Percentiles rank a stretch among this genome's conserved stretches.
phyloP scores from a whole-genome alignment of 2,113 vertebrate species.

The Chroicocephalus ridibundus region DNA sequence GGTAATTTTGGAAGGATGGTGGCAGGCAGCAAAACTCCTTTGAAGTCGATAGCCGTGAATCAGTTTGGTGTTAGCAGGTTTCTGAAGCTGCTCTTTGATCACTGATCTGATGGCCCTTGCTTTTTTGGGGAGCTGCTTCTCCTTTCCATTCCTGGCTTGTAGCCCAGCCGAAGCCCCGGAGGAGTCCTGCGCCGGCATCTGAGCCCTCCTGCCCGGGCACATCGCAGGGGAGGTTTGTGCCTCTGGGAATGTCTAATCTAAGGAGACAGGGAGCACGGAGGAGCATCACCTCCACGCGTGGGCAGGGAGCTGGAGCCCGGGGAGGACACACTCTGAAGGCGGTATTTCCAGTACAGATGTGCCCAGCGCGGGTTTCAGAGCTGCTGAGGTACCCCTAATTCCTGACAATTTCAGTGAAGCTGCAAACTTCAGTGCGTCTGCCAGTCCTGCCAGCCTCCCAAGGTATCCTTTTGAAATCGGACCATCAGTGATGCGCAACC shows the following conservation, averaged over 20 bases:
- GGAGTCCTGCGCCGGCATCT: not conserved
- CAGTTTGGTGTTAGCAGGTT: constrained; percentile 14
- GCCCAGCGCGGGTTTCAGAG: not conserved
- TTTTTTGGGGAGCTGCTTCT: not conserved
- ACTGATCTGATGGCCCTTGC: not conserved
- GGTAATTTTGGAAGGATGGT: not conserved
- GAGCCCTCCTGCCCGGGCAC: not conserved
- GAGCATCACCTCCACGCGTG: not conserved
- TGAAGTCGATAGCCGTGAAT: constrained; percentile 11
- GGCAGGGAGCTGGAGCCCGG: not conserved
- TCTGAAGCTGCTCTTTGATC: constrained; percentile 20
- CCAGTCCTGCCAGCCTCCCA: not conserved
- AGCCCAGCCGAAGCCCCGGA: not conserved
- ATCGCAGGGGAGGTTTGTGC: not conserved
- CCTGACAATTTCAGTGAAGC: not conserved
- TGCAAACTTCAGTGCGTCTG: not conserved
- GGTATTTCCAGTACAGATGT: not conserved
- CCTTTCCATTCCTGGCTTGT: not conserved
- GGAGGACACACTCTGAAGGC: not conserved
- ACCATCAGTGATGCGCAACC: fast-evolving
- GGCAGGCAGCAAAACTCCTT: not conserved
- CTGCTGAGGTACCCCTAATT: not conserved
- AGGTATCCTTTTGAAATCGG: not conserved
- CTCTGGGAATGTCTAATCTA: not conserved
- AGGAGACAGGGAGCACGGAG: not conserved